Evolutionary conservation across 2,113 vertebrate genomes (phyloP).

Genomic region (Falcunculus frontatus): DNA sequence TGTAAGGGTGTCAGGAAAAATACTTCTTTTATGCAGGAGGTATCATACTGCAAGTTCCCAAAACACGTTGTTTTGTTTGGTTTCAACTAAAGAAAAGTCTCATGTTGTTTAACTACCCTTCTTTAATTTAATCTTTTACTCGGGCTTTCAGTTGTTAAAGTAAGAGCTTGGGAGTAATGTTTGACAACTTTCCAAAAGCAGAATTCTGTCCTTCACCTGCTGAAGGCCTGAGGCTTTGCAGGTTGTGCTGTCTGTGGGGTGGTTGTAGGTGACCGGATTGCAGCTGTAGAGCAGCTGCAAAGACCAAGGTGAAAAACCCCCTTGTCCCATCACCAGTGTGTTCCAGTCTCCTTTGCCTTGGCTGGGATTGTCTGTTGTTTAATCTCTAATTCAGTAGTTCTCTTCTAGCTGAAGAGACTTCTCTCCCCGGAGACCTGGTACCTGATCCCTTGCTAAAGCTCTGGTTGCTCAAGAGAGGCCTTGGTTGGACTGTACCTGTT

Average conservation of each 20-base stretch:
- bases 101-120: not conserved
- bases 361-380: not conserved
- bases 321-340: not conserved
- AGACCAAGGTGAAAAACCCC: fast-evolving
- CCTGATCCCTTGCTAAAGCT: not conserved
- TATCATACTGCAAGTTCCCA: not conserved
- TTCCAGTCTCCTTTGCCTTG: not conserved
- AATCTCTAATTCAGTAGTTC: not conserved
- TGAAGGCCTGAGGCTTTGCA: not conserved
- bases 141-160: not conserved
- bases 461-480: not conserved
- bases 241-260: not conserved
- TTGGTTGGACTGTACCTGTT: not conserved
- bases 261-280: fast-evolving
- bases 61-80: not conserved
- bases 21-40: not conserved
- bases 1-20: not conserved
- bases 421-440: not conserved
- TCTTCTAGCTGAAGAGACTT: not conserved
- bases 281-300: not conserved
- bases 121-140: not conserved
- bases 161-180: not conserved
- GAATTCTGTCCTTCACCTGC: not conserved
- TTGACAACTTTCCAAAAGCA: not conserved
- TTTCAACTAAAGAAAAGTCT: not conserved